Conservation (phyloP, 2,888 invertebrate genomes). For the Crematogaster levior region DNA sequence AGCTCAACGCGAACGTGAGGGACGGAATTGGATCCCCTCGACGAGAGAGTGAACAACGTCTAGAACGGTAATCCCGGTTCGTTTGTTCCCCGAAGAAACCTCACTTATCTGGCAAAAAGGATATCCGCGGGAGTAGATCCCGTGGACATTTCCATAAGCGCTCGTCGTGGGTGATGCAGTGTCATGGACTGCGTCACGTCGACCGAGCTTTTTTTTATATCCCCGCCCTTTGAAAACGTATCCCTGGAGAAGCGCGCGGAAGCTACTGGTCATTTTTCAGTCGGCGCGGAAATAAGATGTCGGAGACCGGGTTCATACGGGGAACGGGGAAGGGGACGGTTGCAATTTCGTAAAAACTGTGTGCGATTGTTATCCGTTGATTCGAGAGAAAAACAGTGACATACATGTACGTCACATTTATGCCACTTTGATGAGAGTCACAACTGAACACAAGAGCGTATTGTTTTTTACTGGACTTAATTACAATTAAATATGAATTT, state of each 20-base stretch:
- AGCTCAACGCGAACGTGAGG: constrained; percentile 21
- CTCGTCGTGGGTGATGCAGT: constrained; percentile 28
- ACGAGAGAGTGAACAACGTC: background rate
- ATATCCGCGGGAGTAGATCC: constrained; percentile 49
- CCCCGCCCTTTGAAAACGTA: constrained; percentile 8
- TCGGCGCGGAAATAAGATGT: constrained; percentile 72
- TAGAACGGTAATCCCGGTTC: constrained; percentile 33
- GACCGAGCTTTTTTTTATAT: constrained; percentile 21
- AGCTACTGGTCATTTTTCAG: constrained; percentile 72
- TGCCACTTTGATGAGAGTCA: background rate
- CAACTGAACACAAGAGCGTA: background rate
- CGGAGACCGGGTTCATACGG: constrained; percentile 25
- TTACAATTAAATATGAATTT: background rate
- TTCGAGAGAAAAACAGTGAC: background rate
- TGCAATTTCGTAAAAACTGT: constrained; percentile 15
- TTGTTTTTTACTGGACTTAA: background rate
- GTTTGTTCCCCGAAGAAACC: constrained; percentile 37
- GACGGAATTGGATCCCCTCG: constrained; percentile 27
- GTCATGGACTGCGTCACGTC: constrained; percentile 35
- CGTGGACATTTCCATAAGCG: constrained; percentile 39
- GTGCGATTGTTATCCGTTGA: constrained; percentile 34
- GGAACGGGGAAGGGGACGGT: background rate
- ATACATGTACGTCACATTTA: constrained; percentile 5
- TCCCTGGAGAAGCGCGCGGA: constrained; percentile 53
- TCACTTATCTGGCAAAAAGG: constrained; percentile 26